Evolutionary conservation across 2,797 vertebrate genomes (phyloP).

Genomic region (Myiotriccus ornatus): DNA sequence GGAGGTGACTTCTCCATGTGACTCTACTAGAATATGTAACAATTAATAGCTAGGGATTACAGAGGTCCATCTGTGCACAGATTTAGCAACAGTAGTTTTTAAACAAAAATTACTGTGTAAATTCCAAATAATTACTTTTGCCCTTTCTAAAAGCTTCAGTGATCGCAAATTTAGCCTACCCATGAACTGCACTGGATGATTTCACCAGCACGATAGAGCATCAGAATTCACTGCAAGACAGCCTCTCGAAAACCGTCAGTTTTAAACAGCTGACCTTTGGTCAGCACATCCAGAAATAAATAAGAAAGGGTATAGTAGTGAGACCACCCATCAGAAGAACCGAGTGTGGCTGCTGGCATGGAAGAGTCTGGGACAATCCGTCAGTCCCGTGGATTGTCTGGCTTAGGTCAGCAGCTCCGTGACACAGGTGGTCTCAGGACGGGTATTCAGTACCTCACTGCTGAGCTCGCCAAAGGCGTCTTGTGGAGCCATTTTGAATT

Average conservation of each 20-base stretch:
- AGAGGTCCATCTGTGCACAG: not conserved
- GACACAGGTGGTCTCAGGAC: not conserved
- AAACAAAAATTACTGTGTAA: not conserved
- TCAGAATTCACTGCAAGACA: not conserved
- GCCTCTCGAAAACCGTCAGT: not conserved
- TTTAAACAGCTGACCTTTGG: not conserved
- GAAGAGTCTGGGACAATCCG: not conserved
- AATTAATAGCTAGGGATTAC: not conserved
- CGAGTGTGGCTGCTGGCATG: not conserved
- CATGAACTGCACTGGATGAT: not conserved
- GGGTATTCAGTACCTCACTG: not conserved
- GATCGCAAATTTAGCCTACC: not conserved
- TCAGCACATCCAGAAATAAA: conserved; percentile 45
- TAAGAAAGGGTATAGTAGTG: conserved; percentile 1
- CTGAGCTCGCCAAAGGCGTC: not conserved
- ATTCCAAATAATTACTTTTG: not conserved
- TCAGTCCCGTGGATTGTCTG: not conserved
- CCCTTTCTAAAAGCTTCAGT: not conserved
- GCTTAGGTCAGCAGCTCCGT: not conserved
- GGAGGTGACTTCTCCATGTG: not conserved
- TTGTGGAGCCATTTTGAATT: not conserved
- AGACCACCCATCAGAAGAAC: not conserved
- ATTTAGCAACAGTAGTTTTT: not conserved
- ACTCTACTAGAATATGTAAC: not conserved
- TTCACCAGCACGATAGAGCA: not conserved